These are phyloP conservation scores for Drosophila bifasciata DNA, from an alignment of 1,140 invertebrate genomes.

Conservation along the genomic window DNA sequence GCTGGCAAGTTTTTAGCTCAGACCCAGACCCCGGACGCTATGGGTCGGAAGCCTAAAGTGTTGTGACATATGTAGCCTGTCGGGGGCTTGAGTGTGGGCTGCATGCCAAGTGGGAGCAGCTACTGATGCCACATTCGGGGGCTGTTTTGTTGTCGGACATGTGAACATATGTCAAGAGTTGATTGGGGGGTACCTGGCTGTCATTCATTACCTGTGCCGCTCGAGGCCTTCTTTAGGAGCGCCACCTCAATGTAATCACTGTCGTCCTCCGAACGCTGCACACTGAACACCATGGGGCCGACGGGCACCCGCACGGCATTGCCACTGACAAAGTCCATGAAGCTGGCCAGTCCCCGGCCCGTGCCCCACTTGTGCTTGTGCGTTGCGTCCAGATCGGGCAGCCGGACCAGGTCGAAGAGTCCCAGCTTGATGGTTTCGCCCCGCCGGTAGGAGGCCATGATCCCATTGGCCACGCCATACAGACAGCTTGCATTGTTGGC, in stretches of 20 bases:
- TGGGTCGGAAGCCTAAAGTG: conserved; percentile 7
- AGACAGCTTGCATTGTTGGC: conserved; percentile 82
- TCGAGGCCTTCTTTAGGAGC: conserved; percentile 72
- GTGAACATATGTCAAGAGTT: conserved; percentile 3
- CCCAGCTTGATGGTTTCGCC: conserved; percentile 80
- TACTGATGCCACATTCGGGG: not conserved
- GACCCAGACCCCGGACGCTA: not conserved
- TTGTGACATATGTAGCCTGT: conserved; percentile 1
- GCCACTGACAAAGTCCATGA: conserved; percentile 78
- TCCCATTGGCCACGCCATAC: conserved; percentile 61
- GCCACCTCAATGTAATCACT: conserved; percentile 82
- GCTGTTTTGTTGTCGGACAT: conserved; percentile 1
- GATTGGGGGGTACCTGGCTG: conserved; percentile 10
- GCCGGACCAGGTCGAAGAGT: conserved; percentile 73
- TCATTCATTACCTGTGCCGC: conserved; percentile 65
- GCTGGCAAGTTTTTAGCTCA: conserved; percentile 14
- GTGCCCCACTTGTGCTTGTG: conserved; percentile 67
- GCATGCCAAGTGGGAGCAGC: conserved; percentile 45
- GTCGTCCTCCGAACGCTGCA: conserved; percentile 81
- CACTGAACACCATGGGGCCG: conserved; percentile 82
- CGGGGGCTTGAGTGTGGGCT: conserved; percentile 1
- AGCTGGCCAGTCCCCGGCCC: conserved; percentile 65
- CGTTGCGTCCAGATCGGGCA: conserved; percentile 57
- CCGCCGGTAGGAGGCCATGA: conserved; percentile 67
- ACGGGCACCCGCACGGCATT: conserved; percentile 80